Conservation (phyloP, 1,140 invertebrate species). For the Bradynema listronoti region DNA sequence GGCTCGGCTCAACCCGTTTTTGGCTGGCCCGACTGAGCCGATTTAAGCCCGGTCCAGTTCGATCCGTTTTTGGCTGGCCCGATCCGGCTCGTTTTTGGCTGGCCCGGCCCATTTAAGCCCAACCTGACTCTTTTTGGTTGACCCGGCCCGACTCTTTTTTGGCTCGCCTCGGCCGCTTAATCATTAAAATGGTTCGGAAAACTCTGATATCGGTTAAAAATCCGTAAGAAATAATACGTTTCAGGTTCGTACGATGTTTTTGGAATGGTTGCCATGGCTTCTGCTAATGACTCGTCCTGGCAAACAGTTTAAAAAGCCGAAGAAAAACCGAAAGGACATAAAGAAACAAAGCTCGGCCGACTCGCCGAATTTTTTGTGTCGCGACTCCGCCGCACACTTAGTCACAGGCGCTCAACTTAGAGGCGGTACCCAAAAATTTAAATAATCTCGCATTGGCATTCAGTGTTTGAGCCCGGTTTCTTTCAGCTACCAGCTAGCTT, state of each 20-base stretch:
- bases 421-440: neutral
- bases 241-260: slow-evolving; percentile 76
- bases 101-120: slow-evolving; percentile 36
- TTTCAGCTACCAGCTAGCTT: too few species aligned
- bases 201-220: slow-evolving; percentile 20
- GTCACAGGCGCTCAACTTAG: neutral
- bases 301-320: slow-evolving; percentile 32
- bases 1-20: too few species aligned
- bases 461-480: slow-evolving; percentile 13
- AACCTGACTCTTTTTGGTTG: slow-evolving; percentile 38
- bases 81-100: slow-evolving; percentile 76
- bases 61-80: too few species aligned
- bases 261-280: slow-evolving; percentile 90
- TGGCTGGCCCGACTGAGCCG: slow-evolving; percentile 63
- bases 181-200: slow-evolving; percentile 29
- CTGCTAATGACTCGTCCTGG: slow-evolving; percentile 82
- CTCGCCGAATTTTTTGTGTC: too few species aligned
- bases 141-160: too few species aligned
- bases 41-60: too few species aligned
- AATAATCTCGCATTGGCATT: slow-evolving; percentile 8
- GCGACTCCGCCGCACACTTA: too few species aligned
- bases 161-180: slow-evolving; percentile 26
- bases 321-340: slow-evolving; percentile 9
- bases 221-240: slow-evolving; percentile 58
- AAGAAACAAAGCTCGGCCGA: too few species aligned